phyloP scores from a whole-genome alignment of 1,140 invertebrate species.

The Drosophila ironensis region DNA sequence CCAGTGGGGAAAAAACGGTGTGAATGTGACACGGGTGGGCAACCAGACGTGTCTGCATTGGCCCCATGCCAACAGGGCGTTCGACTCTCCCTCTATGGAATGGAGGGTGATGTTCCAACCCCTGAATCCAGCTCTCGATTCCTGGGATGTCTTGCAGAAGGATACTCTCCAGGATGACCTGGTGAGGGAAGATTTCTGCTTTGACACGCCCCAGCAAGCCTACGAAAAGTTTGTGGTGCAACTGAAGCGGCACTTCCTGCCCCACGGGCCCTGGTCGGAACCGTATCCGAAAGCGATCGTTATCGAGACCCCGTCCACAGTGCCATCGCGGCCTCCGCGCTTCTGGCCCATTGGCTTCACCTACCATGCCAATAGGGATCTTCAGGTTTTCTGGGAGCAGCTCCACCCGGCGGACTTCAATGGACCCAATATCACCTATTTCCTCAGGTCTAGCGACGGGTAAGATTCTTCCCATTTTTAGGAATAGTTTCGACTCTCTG shows the following conservation, averaged over 20 bases:
- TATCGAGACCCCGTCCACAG: neutral
- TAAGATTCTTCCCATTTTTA: no score
- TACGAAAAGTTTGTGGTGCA: neutral
- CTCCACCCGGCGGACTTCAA: conserved; percentile 8
- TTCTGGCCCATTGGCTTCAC: conserved; percentile 12
- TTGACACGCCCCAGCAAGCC: neutral
- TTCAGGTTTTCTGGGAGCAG: conserved; percentile 35
- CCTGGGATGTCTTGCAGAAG: no score
- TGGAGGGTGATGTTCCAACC: no score
- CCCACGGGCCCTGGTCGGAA: neutral
- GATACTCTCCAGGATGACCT: neutral
- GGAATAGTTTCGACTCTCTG: no score
- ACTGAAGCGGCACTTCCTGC: neutral
- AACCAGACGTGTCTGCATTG: no score
- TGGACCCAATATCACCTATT: conserved; percentile 10
- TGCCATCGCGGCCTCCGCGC: conserved; percentile 1
- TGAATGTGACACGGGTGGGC: no score
- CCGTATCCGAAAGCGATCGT: neutral
- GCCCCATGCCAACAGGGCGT: no score
- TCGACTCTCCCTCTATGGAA: no score
- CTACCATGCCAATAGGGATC: neutral
- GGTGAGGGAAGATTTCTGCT: neutral
- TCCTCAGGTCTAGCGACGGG: neutral
- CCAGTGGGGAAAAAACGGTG: no score
- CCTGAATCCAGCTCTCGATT: no score